These are phyloP conservation scores for Vannuccia rotundouncinata DNA, from an alignment of 2,888 invertebrate genomes.

Conservation along the genomic window DNA sequence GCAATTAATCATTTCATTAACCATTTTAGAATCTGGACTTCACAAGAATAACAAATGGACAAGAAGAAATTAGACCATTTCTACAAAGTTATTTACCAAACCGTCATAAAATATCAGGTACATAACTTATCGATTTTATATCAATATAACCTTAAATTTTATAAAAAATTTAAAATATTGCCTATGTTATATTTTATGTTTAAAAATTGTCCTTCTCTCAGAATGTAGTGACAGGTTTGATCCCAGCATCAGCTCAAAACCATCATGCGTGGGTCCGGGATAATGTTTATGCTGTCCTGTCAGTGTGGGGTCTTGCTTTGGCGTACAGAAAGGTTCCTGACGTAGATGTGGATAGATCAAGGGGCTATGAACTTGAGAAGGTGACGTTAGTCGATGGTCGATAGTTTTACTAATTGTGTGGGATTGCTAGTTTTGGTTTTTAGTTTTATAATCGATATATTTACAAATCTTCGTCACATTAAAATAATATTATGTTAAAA, in stretches of 20 bases:
- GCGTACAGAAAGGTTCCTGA: slow-evolving; percentile 98
- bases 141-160: neutral
- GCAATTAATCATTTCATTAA: too few species aligned
- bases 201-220: slow-evolving; percentile 56
- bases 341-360: slow-evolving; percentile 93
- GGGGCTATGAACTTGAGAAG: slow-evolving; percentile 84
- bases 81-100: neutral
- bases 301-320: slow-evolving; percentile 96
- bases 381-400: neutral
- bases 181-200: neutral
- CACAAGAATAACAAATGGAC: too few species aligned
- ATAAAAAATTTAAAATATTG: neutral
- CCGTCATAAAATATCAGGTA: neutral
- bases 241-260: slow-evolving; percentile 69
- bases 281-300: slow-evolving; percentile 89
- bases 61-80: neutral
- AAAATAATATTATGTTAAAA: too few species aligned
- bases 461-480: too few species aligned
- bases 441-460: too few species aligned
- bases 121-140: neutral
- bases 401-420: neutral
- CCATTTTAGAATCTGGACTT: too few species aligned
- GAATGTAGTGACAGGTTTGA: slow-evolving; percentile 91
- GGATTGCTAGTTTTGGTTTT: neutral
- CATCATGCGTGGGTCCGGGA: slow-evolving; percentile 94